Conservation (phyloP, 2,888 invertebrate genomes). For the Cephus pulcher region DNA sequence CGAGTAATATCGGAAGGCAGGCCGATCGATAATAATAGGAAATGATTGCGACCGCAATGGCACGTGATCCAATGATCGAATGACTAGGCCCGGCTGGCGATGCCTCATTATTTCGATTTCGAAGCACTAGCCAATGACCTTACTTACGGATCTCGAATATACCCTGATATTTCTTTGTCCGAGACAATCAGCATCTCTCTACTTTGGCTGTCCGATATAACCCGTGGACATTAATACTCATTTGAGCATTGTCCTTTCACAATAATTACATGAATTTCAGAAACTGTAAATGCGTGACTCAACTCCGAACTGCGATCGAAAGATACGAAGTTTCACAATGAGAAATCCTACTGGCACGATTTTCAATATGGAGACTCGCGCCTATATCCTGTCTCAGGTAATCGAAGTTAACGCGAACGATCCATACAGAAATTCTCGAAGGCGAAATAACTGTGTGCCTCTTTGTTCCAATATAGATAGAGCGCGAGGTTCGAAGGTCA, state of each 20-base stretch:
- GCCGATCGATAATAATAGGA: conserved; percentile 61
- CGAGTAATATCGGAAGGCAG: conserved; percentile 41
- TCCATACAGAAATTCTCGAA: conserved; percentile 28
- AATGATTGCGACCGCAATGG: conserved; percentile 63
- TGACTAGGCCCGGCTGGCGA: conserved; percentile 51
- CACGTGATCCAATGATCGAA: conserved; percentile 61
- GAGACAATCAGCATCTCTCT: conserved; percentile 40
- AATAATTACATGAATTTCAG: too few species aligned
- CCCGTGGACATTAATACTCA: too few species aligned
- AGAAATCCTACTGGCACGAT: conserved; percentile 22
- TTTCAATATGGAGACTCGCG: conserved; percentile 29
- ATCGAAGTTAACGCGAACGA: conserved; percentile 27
- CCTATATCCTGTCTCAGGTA: not conserved
- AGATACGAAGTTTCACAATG: conserved; percentile 9
- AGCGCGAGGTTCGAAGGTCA: conserved; percentile 45
- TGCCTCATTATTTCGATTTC: conserved; percentile 62
- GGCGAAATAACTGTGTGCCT: conserved; percentile 31
- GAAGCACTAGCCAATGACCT: conserved; percentile 42
- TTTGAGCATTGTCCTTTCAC: too few species aligned
- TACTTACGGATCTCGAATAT: conserved; percentile 1
- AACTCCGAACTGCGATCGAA: conserved; percentile 7
- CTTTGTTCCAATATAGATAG: conserved; percentile 43
- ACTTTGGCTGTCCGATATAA: too few species aligned
- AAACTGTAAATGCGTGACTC: too few species aligned
- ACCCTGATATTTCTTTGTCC: conserved; percentile 40